Evolutionary conservation across 23 tunicate species (phyloP), one percentile per base, ranked within the genome.

Genomic region (Trididemnum clinides): DNA sequence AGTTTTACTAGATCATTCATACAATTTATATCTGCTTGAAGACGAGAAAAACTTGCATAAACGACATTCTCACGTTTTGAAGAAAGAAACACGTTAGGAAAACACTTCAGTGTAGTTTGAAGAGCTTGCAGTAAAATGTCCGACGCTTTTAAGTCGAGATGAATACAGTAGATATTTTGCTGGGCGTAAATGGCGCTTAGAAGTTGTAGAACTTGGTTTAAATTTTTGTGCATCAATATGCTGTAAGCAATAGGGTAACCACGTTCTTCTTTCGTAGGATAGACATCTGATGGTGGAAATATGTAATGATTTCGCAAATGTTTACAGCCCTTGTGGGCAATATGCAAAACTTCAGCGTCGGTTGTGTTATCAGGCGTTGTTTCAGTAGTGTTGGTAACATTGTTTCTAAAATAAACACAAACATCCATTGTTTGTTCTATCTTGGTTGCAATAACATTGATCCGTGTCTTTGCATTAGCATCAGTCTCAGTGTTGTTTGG

Each of bases 91-190:
- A 89, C 83, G 76, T 89, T 89, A 6, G 87, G 77, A 75, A 83
- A 83, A 28, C 93, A 89, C 29, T 64, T 26, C 29, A 39, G 30
- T 4, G 74, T 38, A 28, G 0, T 49, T 33, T 50, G 22, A 7
- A 76, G 27, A 28, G 83, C 84, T 28, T 27, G 32, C 0, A 73
- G 10, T 0, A 50, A 29, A 3, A 19, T 20, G 2, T 25, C 30
- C 0, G 84, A 0, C 0, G 82, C 34, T 39, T 89, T 89, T 7
- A 77, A 78, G 76, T 89, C 93, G 27, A 82, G 23, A 64, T 89
- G 93, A 10, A 89, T 50, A 50, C 93, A 89, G 73, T 89, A 76
- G 23, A 83, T 6, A 34, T 89, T 89, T n/a, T 89, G 75, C 28
- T 76, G 71, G 21, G 89, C 64, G 88, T 83, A 89, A 50, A 89